Conservation (phyloP, 2,888 invertebrate genomes). For the Volucella inflata region DNA sequence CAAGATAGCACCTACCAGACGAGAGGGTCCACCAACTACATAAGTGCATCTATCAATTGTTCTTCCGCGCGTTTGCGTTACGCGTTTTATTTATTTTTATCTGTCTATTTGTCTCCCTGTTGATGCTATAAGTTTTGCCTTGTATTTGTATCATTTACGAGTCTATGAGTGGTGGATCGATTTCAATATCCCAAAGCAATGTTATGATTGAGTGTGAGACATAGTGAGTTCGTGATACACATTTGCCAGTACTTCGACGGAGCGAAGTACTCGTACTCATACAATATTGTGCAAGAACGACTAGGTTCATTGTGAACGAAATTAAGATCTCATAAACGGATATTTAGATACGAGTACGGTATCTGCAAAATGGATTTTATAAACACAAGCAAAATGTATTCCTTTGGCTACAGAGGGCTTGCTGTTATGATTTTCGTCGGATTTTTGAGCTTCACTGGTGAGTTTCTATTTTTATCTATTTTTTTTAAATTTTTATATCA, state of each 20-base stretch:
- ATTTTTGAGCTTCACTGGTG: conserved; percentile 55
- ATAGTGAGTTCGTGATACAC: conserved; percentile 19
- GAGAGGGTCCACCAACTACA: neutral
- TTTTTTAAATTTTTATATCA: neutral
- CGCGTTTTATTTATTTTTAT: conserved; percentile 8
- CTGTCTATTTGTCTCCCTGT: neutral
- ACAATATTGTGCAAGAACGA: conserved; percentile 3
- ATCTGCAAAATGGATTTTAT: conserved; percentile 60
- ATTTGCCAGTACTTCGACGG: conserved; percentile 4
- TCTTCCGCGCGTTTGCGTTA: conserved; percentile 15
- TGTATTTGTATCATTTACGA: neutral
- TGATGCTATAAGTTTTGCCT: neutral
- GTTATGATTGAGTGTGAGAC: conserved; percentile 46
- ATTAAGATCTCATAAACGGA: conserved; percentile 16
- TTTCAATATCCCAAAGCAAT: neutral
- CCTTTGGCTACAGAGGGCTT: conserved; percentile 25
- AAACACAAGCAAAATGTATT: conserved; percentile 26
- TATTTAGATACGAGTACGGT: neutral
- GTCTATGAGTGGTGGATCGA: neutral
- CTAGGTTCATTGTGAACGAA: conserved; percentile 7
- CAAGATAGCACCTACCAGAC: conserved; percentile 48
- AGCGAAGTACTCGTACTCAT: conserved; percentile 6
- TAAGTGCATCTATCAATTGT: conserved; percentile 69
- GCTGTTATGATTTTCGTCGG: conserved; percentile 36
- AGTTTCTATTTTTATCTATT: conserved; percentile 22